Base-by-base conservation (phyloP, 2,113 vertebrate species). In the Paramormyrops kingsleyae region DNA sequence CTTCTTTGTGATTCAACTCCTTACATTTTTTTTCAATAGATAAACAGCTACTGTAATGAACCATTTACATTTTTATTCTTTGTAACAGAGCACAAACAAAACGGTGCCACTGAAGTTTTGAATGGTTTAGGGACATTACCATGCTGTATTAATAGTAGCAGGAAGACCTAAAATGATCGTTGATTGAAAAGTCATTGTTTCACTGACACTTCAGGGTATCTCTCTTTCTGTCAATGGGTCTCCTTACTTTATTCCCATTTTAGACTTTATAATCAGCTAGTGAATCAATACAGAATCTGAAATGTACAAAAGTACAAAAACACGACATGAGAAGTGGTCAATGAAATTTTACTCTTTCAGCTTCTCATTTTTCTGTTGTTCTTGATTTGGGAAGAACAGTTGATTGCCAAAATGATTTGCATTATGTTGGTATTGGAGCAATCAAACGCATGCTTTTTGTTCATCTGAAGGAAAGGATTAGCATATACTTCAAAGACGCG, bases 351-450 rank as follows among this genome's bases (percentile, higher is more conserved):
- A 42, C 35, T 35, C 27, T 80, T 80, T 80, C 5, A 19, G 31
- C 31, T 5, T 80, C 17, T 42, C 15, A 19, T 77, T 39, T 77
- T 66, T 31, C 62, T 42, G 74, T 80, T 80, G 35, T 80, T 39
- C 17, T 80, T 39, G 31, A 80, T 80, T 80, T 80, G 15, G 17
- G 5, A 15, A 17, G 70, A 8, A 74, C 27, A 5, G 27, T 74
- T 17, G 70, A 74, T 74, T 80, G 74, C 31, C 74, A 80, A 42
- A 42, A 80, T 39, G 15, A 80, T 80, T 80, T 80, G 42, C 35
- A 80, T 80, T 80, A 80, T 77, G 70, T 80, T 80, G 74, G 35
- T 80, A 80, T 80, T 42, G 74, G 31, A 80, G 74, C 74, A 80
- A 80, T 80, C 74, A 39, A 80, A 39, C 6, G 0, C 35, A 19